These are phyloP conservation scores for Peromyscus nudipes DNA, from an alignment of 2,797 vertebrate genomes.

Conservation along the genomic window DNA sequence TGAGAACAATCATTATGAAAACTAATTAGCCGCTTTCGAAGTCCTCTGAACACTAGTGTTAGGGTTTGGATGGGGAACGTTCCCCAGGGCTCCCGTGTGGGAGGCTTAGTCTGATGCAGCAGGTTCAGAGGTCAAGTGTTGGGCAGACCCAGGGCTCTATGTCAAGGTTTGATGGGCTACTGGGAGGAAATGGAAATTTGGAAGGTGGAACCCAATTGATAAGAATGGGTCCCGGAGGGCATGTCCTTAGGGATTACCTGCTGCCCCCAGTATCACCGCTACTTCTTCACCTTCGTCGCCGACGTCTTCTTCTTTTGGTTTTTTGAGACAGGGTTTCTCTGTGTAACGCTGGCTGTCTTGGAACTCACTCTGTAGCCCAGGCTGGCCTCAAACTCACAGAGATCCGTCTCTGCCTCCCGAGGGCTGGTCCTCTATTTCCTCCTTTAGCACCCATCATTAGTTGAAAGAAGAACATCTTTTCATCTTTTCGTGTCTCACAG, in stretches of 20 bases:
- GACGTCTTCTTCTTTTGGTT: not conserved
- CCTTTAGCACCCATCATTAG: not conserved
- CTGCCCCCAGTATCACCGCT: no score
- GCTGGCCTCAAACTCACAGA: not conserved
- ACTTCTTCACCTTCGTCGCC: not conserved
- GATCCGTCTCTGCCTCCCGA: not conserved
- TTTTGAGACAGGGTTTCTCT: not conserved
- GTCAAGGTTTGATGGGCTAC: not conserved
- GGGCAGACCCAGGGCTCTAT: not conserved
- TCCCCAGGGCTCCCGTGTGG: not conserved
- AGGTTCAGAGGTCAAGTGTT: not conserved
- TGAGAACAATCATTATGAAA: slow-evolving; percentile 66
- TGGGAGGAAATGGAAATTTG: not conserved
- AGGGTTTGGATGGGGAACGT: not conserved
- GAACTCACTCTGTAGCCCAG: not conserved
- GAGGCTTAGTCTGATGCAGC: not conserved
- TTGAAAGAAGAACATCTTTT: not conserved
- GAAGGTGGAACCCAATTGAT: not conserved
- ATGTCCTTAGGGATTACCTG: not conserved
- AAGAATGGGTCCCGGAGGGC: not conserved
- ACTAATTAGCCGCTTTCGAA: slow-evolving; percentile 77
- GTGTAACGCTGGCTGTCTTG: not conserved
- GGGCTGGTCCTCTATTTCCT: not conserved
- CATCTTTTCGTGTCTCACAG: not conserved
- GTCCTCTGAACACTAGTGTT: not conserved